phyloP scores from a whole-genome alignment of 2,113 vertebrate species.

The Tragelaphus strepsiceros region DNA sequence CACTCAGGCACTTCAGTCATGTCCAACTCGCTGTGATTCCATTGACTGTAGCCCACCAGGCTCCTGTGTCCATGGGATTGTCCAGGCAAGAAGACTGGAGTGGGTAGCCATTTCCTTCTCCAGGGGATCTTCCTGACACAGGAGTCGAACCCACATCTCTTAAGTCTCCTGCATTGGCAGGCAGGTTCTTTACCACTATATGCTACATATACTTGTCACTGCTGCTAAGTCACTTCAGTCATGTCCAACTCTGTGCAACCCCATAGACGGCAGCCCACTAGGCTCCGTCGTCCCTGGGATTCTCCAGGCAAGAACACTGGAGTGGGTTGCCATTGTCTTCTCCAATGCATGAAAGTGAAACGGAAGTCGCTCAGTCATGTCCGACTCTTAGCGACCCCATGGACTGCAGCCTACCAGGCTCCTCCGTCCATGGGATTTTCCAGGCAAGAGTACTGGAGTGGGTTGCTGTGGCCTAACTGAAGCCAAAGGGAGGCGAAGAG shows the following conservation, averaged over 20 bases:
- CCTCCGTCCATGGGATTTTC: too few relatives aligned
- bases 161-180: background rate
- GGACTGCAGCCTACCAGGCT: too few relatives aligned
- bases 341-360: too few relatives aligned
- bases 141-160: background rate
- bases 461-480: background rate
- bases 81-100: background rate
- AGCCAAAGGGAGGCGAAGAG: background rate
- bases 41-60: background rate
- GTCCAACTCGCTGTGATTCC: fast-evolving
- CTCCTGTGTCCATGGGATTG: background rate
- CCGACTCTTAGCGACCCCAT: too few relatives aligned
- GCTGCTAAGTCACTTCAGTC: too few relatives aligned
- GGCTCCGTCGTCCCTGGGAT: too few relatives aligned
- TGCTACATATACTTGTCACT: background rate
- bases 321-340: too few relatives aligned
- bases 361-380: too few relatives aligned
- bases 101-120: background rate
- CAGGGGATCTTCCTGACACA: background rate
- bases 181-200: background rate
- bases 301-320: too few relatives aligned
- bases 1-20: fast-evolving
- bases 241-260: too few relatives aligned
- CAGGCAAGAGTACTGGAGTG: too few relatives aligned
- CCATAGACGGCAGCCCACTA: too few relatives aligned